Conservation (phyloP, 1,140 invertebrate genomes). For the Papilio polyxenes region DNA sequence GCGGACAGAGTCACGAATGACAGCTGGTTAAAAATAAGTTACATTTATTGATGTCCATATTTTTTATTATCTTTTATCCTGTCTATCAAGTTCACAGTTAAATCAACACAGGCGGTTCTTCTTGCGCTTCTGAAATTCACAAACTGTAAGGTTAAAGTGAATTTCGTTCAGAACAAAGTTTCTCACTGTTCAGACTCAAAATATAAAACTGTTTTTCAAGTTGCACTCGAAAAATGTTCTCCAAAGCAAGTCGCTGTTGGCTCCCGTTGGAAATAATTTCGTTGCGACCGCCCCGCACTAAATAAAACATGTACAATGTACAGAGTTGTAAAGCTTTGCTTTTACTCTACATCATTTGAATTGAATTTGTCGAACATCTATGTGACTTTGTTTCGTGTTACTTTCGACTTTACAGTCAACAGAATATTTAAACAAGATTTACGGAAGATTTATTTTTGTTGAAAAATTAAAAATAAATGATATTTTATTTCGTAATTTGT, state of each 20-base stretch:
- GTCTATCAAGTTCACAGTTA: slow-evolving; percentile 52
- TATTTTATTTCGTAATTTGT: no score
- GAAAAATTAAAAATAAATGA: no score
- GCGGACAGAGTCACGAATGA: no score
- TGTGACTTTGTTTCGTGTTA: neutral
- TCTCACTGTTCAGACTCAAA: slow-evolving; percentile 18
- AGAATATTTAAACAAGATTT: neutral
- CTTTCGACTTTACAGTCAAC: neutral
- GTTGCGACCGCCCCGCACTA: slow-evolving; percentile 10
- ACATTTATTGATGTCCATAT: slow-evolving; percentile 7
- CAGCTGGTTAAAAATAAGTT: no score
- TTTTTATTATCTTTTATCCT: slow-evolving; percentile 42
- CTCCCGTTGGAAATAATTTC: slow-evolving; percentile 30
- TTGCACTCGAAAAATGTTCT: slow-evolving; percentile 35
- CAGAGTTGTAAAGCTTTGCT: slow-evolving; percentile 5
- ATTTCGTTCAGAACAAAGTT: slow-evolving; percentile 30
- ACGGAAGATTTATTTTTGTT: neutral
- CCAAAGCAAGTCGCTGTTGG: slow-evolving; percentile 16
- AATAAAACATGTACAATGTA: slow-evolving; percentile 17
- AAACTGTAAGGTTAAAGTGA: slow-evolving; percentile 48
- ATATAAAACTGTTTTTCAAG: slow-evolving; percentile 31
- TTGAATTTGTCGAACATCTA: slow-evolving; percentile 18
- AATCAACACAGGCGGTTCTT: slow-evolving; percentile 59
- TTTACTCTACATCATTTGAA: neutral
- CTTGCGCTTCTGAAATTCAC: slow-evolving; percentile 56